A percentile compares a stretch with the other conserved stretches of the same genome.
Conservation (phyloP, 2,888 invertebrate species). For the Stratiomys singularior region DNA sequence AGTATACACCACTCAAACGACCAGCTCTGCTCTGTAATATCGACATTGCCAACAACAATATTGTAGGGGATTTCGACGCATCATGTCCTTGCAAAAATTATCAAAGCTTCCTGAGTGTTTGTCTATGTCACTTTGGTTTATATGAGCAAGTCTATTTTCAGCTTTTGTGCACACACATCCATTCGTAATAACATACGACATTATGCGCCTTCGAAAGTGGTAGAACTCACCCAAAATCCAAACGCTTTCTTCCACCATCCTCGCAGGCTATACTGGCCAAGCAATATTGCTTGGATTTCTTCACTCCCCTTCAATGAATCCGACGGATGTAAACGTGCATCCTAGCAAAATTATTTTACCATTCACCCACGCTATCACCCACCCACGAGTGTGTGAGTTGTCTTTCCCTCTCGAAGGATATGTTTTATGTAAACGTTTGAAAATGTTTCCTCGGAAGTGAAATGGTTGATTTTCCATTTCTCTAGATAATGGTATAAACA, state of each 20-base stretch:
- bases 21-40: not conserved
- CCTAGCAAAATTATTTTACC: not conserved
- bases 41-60: not conserved
- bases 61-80: not conserved
- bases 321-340: too few relatives aligned
- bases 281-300: too few relatives aligned
- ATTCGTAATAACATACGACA: not conserved
- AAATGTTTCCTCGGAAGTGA: constrained; percentile 23
- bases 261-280: not conserved
- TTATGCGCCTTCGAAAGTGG: not conserved
- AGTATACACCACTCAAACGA: not conserved
- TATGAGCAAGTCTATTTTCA: not conserved
- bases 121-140: not conserved
- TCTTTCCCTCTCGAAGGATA: constrained; percentile 10
- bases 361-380: not conserved
- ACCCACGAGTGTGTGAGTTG: not conserved
- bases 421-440: constrained; percentile 24
- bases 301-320: too few relatives aligned
- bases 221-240: not conserved
- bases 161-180: not conserved
- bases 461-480: constrained; percentile 36
- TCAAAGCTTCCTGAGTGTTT: constrained; percentile 13
- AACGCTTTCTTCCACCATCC: not conserved
- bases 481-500: constrained; percentile 14
- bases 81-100: constrained; percentile 1